These are phyloP conservation scores for Lucifuga dentata DNA, from an alignment of 2,113 vertebrate genomes.

Conservation along the genomic window DNA sequence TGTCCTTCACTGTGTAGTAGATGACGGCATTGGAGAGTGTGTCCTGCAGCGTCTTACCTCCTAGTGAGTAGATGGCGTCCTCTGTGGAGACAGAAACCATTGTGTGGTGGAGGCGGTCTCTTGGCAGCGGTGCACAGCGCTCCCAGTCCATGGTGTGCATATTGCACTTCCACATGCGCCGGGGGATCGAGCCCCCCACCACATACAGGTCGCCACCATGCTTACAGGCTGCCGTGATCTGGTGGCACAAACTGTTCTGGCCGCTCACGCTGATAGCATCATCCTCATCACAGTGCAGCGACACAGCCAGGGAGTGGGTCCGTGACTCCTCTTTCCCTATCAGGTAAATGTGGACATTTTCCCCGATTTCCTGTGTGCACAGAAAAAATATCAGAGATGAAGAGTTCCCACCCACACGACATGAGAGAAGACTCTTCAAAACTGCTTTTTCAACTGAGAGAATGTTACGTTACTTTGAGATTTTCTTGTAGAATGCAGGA, in stretches of 20 bases:
- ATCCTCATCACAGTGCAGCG: slow-evolving; percentile 94
- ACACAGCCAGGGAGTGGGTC: slow-evolving; percentile 94
- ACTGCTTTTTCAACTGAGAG: background rate
- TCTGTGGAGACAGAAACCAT: slow-evolving; percentile 92
- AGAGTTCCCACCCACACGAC: background rate
- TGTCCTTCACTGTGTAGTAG: slow-evolving; percentile 95
- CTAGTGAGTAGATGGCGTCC: slow-evolving; percentile 95
- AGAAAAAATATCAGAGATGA: background rate
- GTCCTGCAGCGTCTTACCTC: slow-evolving; percentile 96
- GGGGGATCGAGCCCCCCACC: slow-evolving; percentile 96
- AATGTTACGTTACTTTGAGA: slow-evolving; percentile 91
- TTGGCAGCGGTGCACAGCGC: slow-evolving; percentile 94
- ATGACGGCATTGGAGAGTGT: slow-evolving; percentile 95
- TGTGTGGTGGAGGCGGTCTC: slow-evolving; percentile 96
- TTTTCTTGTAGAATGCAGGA: slow-evolving; percentile 89
- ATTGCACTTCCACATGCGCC: slow-evolving; percentile 99
- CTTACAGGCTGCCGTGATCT: slow-evolving; percentile 98
- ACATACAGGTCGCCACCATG: slow-evolving; percentile 95
- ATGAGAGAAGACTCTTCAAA: background rate
- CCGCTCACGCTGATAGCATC: slow-evolving; percentile 94
- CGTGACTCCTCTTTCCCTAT: slow-evolving; percentile 96
- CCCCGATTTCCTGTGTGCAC: slow-evolving; percentile 91
- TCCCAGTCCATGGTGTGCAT: slow-evolving; percentile 99
- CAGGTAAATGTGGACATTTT: slow-evolving; percentile 98
- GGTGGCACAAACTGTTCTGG: slow-evolving; percentile 97